phyloP scores from a whole-genome alignment of 1,140 invertebrate genomes.

The Rhopalosiphum padi region DNA sequence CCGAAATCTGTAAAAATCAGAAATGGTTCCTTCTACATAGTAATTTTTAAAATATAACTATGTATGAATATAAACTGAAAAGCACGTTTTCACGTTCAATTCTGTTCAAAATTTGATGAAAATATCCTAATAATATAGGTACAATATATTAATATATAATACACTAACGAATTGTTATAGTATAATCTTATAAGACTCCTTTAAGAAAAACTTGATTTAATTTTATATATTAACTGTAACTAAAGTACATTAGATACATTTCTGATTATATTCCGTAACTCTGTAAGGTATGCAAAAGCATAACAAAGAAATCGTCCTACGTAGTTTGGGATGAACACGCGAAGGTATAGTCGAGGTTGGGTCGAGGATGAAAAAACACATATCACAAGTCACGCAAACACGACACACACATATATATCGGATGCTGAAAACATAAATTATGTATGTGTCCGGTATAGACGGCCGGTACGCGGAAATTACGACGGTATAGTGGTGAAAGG shows the following conservation, averaged over 20 bases:
- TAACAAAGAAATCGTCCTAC: background rate
- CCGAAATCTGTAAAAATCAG: too few relatives aligned
- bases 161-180: too few relatives aligned
- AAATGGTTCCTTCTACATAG: background rate
- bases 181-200: too few relatives aligned
- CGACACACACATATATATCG: background rate
- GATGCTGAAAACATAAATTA: background rate
- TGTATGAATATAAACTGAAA: too few relatives aligned
- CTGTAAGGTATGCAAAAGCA: background rate
- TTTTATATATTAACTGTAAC: background rate
- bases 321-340: background rate
- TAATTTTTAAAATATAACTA: too few relatives aligned
- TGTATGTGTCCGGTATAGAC: conserved; percentile 17
- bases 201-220: too few relatives aligned
- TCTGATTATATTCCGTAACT: background rate
- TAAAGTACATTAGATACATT: background rate
- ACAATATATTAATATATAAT: background rate
- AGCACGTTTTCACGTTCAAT: too few relatives aligned
- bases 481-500: background rate
- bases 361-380: background rate
- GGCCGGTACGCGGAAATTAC: background rate
- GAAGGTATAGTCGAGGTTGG: background rate
- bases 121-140: background rate
- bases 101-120: background rate
- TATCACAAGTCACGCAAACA: background rate